phyloP scores from a whole-genome alignment of 1,140 invertebrate species.

The Caenorhabditis latens region DNA sequence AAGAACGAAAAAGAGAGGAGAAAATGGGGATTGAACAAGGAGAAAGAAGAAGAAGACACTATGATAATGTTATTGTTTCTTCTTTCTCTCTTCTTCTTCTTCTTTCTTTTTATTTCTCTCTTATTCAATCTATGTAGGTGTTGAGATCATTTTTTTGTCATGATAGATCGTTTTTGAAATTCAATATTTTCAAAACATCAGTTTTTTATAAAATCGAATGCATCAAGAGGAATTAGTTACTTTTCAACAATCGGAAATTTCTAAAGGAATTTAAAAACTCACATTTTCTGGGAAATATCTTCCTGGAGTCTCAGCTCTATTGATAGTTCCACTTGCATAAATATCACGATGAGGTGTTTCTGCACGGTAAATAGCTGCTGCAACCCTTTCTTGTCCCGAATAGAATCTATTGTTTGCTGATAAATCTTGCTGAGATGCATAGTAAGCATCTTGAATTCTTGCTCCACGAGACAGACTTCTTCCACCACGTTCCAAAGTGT shows the following conservation, averaged over 20 bases:
- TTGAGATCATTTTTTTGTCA: neutral
- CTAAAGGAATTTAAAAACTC: neutral
- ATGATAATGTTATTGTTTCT: conserved; percentile 52
- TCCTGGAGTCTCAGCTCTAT: conserved; percentile 56
- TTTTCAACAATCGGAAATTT: neutral
- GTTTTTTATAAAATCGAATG: no score
- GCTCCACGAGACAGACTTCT: conserved; percentile 27
- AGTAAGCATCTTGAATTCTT: conserved; percentile 32
- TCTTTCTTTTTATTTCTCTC: neutral
- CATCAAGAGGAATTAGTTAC: no score
- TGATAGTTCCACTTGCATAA: conserved; percentile 60
- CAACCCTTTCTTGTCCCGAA: conserved; percentile 60
- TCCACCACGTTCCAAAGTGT: conserved; percentile 2
- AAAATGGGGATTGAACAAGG: neutral
- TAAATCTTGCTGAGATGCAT: conserved; percentile 35
- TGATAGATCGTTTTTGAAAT: no score
- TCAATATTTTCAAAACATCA: no score
- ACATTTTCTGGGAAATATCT: conserved; percentile 62
- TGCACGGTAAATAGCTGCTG: conserved; percentile 59
- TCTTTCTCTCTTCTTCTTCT: neutral
- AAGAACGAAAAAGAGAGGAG: neutral
- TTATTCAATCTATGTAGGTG: neutral
- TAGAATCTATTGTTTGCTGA: conserved; percentile 26
- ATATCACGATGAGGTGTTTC: conserved; percentile 60
- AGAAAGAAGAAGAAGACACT: conserved; percentile 5